Evolutionary conservation across 2,113 vertebrate species (phyloP).

Genomic region (Anoplopoma fimbria): DNA sequence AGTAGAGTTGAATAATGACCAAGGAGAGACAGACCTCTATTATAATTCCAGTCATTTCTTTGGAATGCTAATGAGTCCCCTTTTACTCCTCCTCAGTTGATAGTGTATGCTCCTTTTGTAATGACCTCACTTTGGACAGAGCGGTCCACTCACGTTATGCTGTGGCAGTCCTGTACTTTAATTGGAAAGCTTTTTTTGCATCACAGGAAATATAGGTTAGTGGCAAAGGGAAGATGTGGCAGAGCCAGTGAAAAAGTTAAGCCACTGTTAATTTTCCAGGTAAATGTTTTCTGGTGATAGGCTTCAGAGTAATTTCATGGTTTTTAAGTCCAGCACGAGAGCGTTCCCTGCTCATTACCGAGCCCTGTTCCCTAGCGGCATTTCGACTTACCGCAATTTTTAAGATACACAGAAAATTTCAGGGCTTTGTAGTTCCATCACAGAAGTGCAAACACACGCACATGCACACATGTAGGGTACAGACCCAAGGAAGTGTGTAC

Average conservation of each 20-base stretch:
- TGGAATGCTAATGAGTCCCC: slow-evolving; percentile 5
- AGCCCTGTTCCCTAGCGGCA: slow-evolving; percentile 42
- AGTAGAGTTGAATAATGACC: not conserved
- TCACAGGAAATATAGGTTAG: slow-evolving; percentile 38
- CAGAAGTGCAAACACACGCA: slow-evolving; percentile 8
- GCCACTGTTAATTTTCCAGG: slow-evolving; percentile 76
- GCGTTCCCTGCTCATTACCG: slow-evolving; percentile 68
- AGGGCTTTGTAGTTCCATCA: slow-evolving; percentile 42
- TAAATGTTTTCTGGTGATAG: slow-evolving; percentile 76
- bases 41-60: slow-evolving; percentile 24
- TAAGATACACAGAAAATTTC: slow-evolving; percentile 47
- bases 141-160: slow-evolving; percentile 30
- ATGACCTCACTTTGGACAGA: slow-evolving; percentile 20
- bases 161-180: slow-evolving; percentile 48
- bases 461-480: not conserved
- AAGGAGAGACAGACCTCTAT: slow-evolving; percentile 7
- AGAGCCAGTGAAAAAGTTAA: slow-evolving; percentile 55
- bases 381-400: slow-evolving; percentile 50
- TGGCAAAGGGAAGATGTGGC: slow-evolving; percentile 21
- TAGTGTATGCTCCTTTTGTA: slow-evolving; percentile 23
- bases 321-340: slow-evolving; percentile 74
- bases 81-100: slow-evolving; percentile 8
- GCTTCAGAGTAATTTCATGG: slow-evolving; percentile 81
- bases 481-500: slow-evolving; percentile 14
- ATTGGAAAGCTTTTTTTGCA: slow-evolving; percentile 53